A percentile compares a stretch with the other conserved stretches of the same genome.
These are phyloP conservation scores for Hemicordylus capensis DNA, from an alignment of 2,113 vertebrate genomes.

Conservation along the genomic window DNA sequence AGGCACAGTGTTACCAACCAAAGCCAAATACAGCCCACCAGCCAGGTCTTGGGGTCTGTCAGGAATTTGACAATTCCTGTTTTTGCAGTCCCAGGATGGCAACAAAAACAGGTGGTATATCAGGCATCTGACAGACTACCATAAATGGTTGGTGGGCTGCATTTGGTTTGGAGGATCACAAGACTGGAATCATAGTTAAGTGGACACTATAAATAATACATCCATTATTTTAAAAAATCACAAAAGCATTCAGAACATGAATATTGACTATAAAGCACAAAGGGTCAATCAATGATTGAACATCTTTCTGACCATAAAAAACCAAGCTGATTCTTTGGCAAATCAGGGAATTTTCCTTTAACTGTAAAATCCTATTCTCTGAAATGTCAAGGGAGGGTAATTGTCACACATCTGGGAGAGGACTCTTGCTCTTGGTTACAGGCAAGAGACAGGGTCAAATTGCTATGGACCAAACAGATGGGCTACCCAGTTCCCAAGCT, in stretches of 20 bases:
- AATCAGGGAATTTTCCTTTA: constrained; percentile 35
- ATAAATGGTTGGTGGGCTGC: background rate
- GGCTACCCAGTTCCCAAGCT: background rate
- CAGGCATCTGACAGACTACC: background rate
- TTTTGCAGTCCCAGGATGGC: background rate
- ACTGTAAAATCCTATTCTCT: background rate
- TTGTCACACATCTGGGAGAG: background rate
- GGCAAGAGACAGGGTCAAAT: background rate
- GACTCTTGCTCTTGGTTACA: background rate
- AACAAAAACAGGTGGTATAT: background rate
- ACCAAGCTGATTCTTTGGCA: constrained; percentile 45
- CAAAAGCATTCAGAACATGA: constrained; percentile 25
- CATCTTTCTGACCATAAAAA: constrained; percentile 18
- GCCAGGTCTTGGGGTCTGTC: too few relatives aligned
- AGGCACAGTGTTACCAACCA: background rate
- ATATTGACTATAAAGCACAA: constrained; percentile 30
- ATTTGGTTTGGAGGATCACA: background rate
- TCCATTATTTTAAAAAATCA: constrained; percentile 19
- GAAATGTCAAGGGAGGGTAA: background rate
- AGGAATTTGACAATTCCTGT: constrained; percentile 9
- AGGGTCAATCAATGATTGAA: constrained; percentile 29
- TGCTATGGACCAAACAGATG: background rate
- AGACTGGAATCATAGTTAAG: constrained; percentile 54
- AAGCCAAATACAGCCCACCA: background rate
- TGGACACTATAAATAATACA: constrained; percentile 52